Base-by-base conservation (phyloP, 2,888 invertebrate genomes). In the Leistus spinibarbis region DNA sequence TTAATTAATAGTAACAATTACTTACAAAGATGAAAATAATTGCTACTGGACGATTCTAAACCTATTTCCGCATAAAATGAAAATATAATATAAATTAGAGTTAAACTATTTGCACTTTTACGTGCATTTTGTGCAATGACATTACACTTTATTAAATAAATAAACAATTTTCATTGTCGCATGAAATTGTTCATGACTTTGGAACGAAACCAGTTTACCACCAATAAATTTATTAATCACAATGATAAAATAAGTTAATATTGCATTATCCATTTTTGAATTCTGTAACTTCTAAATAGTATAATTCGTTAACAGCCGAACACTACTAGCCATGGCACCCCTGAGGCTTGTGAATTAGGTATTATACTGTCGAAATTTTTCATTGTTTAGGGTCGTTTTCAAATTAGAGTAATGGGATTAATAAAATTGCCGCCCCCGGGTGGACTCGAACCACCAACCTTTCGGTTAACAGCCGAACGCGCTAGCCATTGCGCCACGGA, bases 381-480 rank as follows among this genome's bases (percentile, higher is more conserved):
- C n/a, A n/a, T n/a, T n/a, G n/a, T n/a, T n/a, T n/a, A n/a, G n/a
- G n/a, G n/a, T n/a, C n/a, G n/a, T n/a, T n/a, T n/a, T n/a, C n/a
- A n/a, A n/a, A n/a, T n/a, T n/a, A n/a, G n/a, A 53, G 53, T 53
- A 53, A 7, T 9, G 53, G 10, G 7, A 53, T 53, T 10, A 53
- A 53, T 53, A 17, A 16, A 16, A 16, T 3, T n/a, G 13, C 4
- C 56, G 56, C 56, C 1, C 56, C 56, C 56, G 7, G 17, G 40
- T 40, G 40, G 7, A 10, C 19, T 19, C 2, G n/a, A 94, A 94
- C 94, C 93, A 94, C 93, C 94, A 93, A 94, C 94, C 94, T 94
- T 93, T 94, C 93, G 94, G 94, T 94, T 94, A 94, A 94, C 94
- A 94, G 94, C 94, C 94, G 93, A 94, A 94, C 94, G 94, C 94